Evolutionary conservation across 2,888 invertebrate species (phyloP), one percentile per base, ranked within the genome.

Genomic region (Lamproptera curius): DNA sequence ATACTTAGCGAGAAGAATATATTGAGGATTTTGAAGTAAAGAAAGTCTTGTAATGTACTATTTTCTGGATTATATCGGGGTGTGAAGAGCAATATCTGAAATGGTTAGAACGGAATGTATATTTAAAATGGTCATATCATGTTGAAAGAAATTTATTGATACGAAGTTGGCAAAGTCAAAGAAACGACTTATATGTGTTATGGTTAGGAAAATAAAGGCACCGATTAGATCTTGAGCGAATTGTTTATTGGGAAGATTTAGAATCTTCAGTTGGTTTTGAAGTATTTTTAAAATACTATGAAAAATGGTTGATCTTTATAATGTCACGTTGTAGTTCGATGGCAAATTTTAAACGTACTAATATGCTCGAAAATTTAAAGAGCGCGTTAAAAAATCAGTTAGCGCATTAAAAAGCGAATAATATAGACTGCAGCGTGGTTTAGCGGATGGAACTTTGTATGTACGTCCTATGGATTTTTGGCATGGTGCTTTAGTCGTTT

Each of bases 241-340:
- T 66, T 73, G 64, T 70, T 71, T 73, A 73, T 72, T 68, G 66
- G 63, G 81, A 76, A 77, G 85, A 78, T 86, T 85, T 68, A 76
- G 78, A 86, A 85, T 86, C 86, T 84, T 80, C 79, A 70, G 65
- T 49, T 67, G 70, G 70, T 67, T 63, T 65, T 14, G 74, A 73
- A 68, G 85, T 85, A 83, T 86, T 84, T 85, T 68, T 70, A 79
- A 85, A 86, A 85, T 85, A 84, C 83, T 76, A 73, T 67, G 68
- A 65, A 70, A 62, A 59, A 28, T 2, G 31, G 58, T 56, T 58
- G 59, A 61, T 60, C 64, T 67, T 70, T 66, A 64, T 65, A 67
- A 62, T 67, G 68, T 67, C 66, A 65, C 66, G 69, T 74, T 70
- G 67, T 73, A 70, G 67, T 70, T 65, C 65, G 58, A 64, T 65